Evolutionary conservation across 2,888 invertebrate species (phyloP).

Genomic region (Eupithecia dodoneata): DNA sequence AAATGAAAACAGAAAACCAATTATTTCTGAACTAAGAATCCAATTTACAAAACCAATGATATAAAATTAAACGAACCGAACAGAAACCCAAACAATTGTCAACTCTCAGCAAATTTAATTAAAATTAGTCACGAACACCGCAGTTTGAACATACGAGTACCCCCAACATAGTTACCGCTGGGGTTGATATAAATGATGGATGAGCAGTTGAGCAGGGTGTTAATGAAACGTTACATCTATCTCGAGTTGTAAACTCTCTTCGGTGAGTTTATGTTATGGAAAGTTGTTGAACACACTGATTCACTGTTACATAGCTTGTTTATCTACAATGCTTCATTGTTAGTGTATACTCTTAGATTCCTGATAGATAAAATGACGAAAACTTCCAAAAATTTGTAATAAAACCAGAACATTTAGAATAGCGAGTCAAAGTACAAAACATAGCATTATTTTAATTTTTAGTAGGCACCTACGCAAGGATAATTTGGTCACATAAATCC

Average conservation of each 20-base stretch:
- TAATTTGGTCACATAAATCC: neutral
- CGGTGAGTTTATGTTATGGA: neutral
- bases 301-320: neutral
- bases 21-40: neutral
- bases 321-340: neutral
- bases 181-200: conserved; percentile 44
- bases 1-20: conserved; percentile 2
- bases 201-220: conserved; percentile 36
- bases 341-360: neutral
- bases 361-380: neutral
- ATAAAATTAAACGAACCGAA: conserved; percentile 34
- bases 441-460: neutral
- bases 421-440: neutral
- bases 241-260: conserved; percentile 33
- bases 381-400: neutral
- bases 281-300: neutral
- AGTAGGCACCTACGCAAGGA: neutral
- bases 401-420: neutral
- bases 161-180: conserved; percentile 23
- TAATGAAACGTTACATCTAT: conserved; percentile 53
- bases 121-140: conserved; percentile 38
- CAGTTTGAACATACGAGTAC: conserved; percentile 11
- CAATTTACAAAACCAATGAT: conserved; percentile 2
- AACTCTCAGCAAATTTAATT: conserved; percentile 40
- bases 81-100: conserved; percentile 30